These are phyloP conservation scores for Ephialtes manifestator DNA, from an alignment of 2,888 invertebrate genomes.

Conservation along the genomic window DNA sequence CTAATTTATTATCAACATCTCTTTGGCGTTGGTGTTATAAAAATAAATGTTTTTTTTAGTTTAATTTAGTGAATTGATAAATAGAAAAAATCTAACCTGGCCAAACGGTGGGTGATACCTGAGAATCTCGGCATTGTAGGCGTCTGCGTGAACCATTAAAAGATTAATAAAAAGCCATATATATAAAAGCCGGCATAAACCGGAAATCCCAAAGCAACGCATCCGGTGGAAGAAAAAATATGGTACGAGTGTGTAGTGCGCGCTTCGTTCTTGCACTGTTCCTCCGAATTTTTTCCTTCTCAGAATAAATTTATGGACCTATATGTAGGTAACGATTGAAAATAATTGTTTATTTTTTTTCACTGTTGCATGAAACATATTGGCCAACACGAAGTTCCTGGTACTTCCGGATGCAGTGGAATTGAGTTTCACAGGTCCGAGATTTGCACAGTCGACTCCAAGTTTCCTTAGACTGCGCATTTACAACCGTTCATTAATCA, in stretches of 20 bases:
- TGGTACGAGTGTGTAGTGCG: background rate
- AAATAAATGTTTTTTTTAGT: background rate
- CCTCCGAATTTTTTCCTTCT: slow-evolving; percentile 11
- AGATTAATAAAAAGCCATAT: slow-evolving; percentile 32
- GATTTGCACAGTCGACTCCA: slow-evolving; percentile 31
- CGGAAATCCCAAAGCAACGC: slow-evolving; percentile 39
- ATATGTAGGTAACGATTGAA: slow-evolving; percentile 23
- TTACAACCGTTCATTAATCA: background rate
- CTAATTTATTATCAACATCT: no score
- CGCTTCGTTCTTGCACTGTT: slow-evolving; percentile 27
- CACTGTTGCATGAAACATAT: slow-evolving; percentile 40
- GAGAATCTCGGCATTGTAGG: slow-evolving; percentile 69
- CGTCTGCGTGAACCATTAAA: slow-evolving; percentile 23
- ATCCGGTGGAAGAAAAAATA: background rate
- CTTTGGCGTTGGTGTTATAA: no score
- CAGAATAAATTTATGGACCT: background rate
- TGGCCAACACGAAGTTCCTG: slow-evolving; percentile 21
- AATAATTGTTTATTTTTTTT: slow-evolving; percentile 28
- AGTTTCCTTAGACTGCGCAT: slow-evolving; percentile 26
- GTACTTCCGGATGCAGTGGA: slow-evolving; percentile 34
- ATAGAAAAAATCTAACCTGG: slow-evolving; percentile 62
- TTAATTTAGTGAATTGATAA: background rate
- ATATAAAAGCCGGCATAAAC: slow-evolving; percentile 11
- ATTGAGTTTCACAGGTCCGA: background rate
- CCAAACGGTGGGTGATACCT: slow-evolving; percentile 64